Evolutionary conservation across 2,888 invertebrate genomes (phyloP).

Genomic region (Quadriops clusia): DNA sequence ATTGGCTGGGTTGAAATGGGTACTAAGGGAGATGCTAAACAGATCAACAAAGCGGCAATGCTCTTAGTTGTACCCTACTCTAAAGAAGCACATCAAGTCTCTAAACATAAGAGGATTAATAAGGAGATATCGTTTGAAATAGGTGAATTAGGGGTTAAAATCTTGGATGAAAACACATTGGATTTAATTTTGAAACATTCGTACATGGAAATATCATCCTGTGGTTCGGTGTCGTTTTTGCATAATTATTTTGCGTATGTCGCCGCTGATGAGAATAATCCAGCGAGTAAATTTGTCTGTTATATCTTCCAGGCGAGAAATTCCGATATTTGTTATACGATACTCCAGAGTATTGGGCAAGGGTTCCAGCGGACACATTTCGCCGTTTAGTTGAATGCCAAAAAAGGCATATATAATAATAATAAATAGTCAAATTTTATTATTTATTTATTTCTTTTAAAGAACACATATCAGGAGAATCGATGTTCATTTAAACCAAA

Average conservation of each 20-base stretch:
- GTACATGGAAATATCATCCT: slow-evolving; percentile 54
- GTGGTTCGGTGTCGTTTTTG: slow-evolving; percentile 43
- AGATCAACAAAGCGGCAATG: slow-evolving; percentile 40
- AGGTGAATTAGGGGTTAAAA: slow-evolving; percentile 41
- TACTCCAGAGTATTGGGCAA: slow-evolving; percentile 42
- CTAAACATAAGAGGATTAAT: slow-evolving; percentile 18
- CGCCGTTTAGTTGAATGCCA: no score
- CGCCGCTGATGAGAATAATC: slow-evolving; percentile 42
- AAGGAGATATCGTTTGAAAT: slow-evolving; percentile 38
- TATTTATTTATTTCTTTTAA: no score
- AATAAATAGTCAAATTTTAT: no score
- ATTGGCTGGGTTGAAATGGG: slow-evolving; percentile 40
- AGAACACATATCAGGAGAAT: no score
- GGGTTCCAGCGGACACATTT: slow-evolving; percentile 43
- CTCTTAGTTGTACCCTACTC: slow-evolving; percentile 25
- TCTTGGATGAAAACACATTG: slow-evolving; percentile 31
- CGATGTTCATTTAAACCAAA: no score
- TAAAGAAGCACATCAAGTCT: slow-evolving; percentile 16
- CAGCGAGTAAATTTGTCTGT: slow-evolving; percentile 37
- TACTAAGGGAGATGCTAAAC: slow-evolving; percentile 39
- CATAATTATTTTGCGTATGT: slow-evolving; percentile 49
- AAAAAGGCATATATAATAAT: no score
- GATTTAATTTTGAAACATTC: slow-evolving; percentile 41
- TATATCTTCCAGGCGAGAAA: slow-evolving; percentile 37
- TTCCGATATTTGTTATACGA: slow-evolving; percentile 34